A percentile compares a stretch with the other conserved stretches of the same genome.
phyloP scores from a whole-genome alignment of 1,140 invertebrate species.

The Drosophila sucinea region DNA sequence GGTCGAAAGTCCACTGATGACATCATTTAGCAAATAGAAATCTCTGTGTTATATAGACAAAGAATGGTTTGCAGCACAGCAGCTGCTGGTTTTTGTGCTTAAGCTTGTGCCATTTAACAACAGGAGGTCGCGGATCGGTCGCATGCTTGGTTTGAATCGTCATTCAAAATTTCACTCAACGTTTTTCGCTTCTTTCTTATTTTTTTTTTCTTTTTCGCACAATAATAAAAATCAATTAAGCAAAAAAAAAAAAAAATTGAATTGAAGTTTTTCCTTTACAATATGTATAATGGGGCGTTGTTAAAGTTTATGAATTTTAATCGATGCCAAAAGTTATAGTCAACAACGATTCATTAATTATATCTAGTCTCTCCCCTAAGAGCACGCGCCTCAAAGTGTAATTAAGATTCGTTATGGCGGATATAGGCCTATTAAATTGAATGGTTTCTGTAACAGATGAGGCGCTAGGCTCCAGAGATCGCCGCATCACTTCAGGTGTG shows the following conservation, averaged over 20 bases:
- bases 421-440: constrained; percentile 66
- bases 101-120: constrained; percentile 48
- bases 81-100: constrained; percentile 44
- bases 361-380: constrained; percentile 11
- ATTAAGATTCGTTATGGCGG: constrained; percentile 74
- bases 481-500: neutral
- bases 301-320: constrained; percentile 56
- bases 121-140: constrained; percentile 33
- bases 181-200: neutral
- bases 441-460: constrained; percentile 46
- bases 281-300: constrained; percentile 16
- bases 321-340: constrained; percentile 33
- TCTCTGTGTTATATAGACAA: constrained; percentile 38
- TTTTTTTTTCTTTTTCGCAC: constrained; percentile 38
- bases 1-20: constrained; percentile 42
- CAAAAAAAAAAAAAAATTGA: constrained; percentile 31
- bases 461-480: neutral
- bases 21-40: constrained; percentile 58
- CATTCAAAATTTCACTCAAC: constrained; percentile 22
- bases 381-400: constrained; percentile 69
- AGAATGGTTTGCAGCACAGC: constrained; percentile 19
- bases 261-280: constrained; percentile 5
- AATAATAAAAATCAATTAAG: constrained; percentile 77
- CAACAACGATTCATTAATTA: constrained; percentile 62
- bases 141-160: no score